phyloP scores from a whole-genome alignment of 2,888 invertebrate genomes.

The Julus scandinavius region DNA sequence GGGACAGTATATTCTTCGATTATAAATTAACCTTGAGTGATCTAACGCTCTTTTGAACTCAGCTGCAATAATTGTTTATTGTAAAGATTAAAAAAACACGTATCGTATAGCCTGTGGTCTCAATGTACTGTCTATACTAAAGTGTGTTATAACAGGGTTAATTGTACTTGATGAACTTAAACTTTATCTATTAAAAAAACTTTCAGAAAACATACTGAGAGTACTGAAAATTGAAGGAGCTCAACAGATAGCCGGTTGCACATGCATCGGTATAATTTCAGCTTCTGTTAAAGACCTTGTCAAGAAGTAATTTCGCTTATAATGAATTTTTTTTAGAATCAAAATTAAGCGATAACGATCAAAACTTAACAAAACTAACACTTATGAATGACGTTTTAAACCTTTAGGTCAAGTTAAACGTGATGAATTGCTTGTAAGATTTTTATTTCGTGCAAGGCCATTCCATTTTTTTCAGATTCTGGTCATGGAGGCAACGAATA shows the following conservation, averaged over 20 bases:
- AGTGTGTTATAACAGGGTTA: background rate
- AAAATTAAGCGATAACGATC: no score
- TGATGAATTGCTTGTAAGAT: no score
- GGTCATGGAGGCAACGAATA: no score
- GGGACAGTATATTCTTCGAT: background rate
- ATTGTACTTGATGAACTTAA: background rate
- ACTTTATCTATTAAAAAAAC: background rate
- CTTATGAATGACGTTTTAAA: no score
- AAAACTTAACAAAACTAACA: no score
- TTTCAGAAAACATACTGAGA: background rate
- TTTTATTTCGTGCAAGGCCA: no score
- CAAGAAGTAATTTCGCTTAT: no score
- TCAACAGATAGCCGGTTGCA: background rate
- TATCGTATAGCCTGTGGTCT: background rate
- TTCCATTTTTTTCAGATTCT: no score
- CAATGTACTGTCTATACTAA: background rate
- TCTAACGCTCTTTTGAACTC: background rate
- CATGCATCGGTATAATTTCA: no score
- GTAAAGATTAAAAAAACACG: background rate
- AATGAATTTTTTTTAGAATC: no score
- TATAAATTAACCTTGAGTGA: background rate
- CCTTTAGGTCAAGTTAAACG: no score
- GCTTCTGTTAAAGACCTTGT: no score
- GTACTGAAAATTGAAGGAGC: background rate
- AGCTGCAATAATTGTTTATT: background rate